Conservation (phyloP, 2,113 vertebrate species). For the Micronycteris hirsuta region DNA sequence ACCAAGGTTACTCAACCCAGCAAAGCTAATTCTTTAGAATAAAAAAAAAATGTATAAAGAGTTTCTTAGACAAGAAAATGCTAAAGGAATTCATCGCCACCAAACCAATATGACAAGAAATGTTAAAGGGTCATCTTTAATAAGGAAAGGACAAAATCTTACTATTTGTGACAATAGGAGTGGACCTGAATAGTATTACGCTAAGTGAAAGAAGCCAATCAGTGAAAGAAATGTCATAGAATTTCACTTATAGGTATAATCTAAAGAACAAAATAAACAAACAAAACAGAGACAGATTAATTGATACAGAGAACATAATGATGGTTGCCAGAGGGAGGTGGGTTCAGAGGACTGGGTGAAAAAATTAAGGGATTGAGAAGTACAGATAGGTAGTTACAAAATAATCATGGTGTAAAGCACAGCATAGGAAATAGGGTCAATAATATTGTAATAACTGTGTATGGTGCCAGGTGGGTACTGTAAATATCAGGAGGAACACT, state of each 20-base stretch:
- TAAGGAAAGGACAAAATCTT: too few species aligned
- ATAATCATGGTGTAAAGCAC: background rate
- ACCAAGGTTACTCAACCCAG: background rate
- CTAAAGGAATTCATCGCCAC: background rate
- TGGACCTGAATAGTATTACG: background rate
- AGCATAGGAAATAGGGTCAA: background rate
- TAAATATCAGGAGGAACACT: background rate
- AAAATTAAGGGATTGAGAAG: background rate
- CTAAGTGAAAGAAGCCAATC: background rate
- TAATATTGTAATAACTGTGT: background rate
- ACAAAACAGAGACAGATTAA: background rate
- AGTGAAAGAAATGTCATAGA: background rate
- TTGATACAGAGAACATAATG: background rate
- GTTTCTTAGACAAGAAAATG: background rate
- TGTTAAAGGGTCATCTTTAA: too few species aligned
- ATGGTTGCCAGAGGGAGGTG: background rate
- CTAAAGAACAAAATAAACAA: background rate
- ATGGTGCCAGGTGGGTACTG: background rate
- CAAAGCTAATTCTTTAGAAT: background rate
- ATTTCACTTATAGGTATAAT: background rate
- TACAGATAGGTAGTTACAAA: background rate
- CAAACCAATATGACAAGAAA: too few species aligned
- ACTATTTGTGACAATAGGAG: background rate
- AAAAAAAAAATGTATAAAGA: background rate
- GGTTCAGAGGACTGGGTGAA: background rate